A percentile compares a stretch with the other conserved stretches of the same genome.
phyloP scores from a whole-genome alignment of 2,113 vertebrate genomes.

The Chaetops frenatus region DNA sequence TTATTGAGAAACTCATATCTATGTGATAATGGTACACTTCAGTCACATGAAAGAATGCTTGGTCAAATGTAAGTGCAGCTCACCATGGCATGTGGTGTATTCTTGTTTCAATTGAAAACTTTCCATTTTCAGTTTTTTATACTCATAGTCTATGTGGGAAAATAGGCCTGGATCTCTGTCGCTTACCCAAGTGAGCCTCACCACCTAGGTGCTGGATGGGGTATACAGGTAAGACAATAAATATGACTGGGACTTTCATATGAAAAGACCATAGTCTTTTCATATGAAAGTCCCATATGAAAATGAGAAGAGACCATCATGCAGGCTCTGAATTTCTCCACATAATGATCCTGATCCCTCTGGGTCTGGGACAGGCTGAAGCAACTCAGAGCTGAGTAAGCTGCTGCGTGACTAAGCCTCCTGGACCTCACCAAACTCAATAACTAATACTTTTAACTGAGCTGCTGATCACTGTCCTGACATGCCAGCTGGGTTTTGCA shows the following conservation, averaged over 20 bases:
- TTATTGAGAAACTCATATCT: not conserved
- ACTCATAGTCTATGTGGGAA: not conserved
- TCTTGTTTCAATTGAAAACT: not conserved
- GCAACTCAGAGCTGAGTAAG: not conserved
- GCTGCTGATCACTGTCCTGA: not conserved
- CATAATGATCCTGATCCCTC: not conserved
- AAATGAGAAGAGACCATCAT: not conserved
- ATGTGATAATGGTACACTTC: fast-evolving
- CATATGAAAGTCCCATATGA: too few relatives aligned
- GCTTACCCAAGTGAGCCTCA: fast-evolving
- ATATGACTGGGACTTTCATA: not conserved
- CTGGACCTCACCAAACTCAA: not conserved
- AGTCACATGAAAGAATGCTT: not conserved
- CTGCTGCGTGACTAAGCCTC: not conserved
- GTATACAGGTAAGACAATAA: not conserved
- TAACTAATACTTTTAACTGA: not conserved
- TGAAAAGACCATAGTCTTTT: too few relatives aligned
- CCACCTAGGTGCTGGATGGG: not conserved
- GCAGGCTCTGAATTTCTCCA: not conserved
- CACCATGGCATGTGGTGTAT: fast-evolving
- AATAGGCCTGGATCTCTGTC: not conserved
- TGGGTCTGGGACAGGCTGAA: not conserved
- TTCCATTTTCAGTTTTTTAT: not conserved
- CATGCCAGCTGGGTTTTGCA: not conserved
- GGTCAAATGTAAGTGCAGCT: not conserved